A percentile compares a stretch with the other conserved stretches of the same genome.
These are phyloP conservation scores for Megaceryle maxima DNA, from an alignment of 2,113 vertebrate genomes.

Conservation along the genomic window DNA sequence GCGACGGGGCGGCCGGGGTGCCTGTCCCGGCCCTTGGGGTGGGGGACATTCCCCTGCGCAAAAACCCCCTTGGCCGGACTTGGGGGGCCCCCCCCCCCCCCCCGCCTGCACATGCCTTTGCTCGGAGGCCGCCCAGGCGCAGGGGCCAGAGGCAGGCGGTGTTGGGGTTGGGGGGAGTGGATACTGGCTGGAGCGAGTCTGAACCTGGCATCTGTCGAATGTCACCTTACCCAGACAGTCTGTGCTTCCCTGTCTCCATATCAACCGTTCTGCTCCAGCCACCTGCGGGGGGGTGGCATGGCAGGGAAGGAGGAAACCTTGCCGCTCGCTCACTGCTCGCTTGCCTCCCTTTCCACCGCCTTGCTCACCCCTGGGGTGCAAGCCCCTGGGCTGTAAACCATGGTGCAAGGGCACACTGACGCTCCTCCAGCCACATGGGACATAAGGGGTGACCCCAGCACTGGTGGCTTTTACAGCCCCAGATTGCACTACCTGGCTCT, in stretches of 20 bases:
- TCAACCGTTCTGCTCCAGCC: conserved; percentile 67
- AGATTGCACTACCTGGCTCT: fast-evolving
- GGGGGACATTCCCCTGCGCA: too few species aligned
- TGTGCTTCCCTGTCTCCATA: conserved; percentile 66
- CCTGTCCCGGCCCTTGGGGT: too few species aligned
- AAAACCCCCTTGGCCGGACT: too few species aligned
- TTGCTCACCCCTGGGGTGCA: neutral
- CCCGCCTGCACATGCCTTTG: neutral
- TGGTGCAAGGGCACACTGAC: neutral
- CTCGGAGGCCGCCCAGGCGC: neutral
- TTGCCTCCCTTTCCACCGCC: neutral
- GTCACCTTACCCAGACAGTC: conserved; percentile 62
- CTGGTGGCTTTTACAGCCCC: fast-evolving
- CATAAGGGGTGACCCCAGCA: fast-evolving
- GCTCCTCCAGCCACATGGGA: neutral
- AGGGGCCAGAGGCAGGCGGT: neutral
- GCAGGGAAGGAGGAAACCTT: neutral
- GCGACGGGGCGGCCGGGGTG: too few species aligned
- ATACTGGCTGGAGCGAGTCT: conserved; percentile 42
- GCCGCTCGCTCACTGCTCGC: neutral
- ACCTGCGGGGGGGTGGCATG: conserved; percentile 35
- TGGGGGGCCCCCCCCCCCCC: neutral
- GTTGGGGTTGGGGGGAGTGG: neutral
- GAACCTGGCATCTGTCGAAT: conserved; percentile 62
- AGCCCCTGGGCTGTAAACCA: neutral